phyloP scores from a whole-genome alignment of 2,888 invertebrate species.

The Folsomia candida region DNA sequence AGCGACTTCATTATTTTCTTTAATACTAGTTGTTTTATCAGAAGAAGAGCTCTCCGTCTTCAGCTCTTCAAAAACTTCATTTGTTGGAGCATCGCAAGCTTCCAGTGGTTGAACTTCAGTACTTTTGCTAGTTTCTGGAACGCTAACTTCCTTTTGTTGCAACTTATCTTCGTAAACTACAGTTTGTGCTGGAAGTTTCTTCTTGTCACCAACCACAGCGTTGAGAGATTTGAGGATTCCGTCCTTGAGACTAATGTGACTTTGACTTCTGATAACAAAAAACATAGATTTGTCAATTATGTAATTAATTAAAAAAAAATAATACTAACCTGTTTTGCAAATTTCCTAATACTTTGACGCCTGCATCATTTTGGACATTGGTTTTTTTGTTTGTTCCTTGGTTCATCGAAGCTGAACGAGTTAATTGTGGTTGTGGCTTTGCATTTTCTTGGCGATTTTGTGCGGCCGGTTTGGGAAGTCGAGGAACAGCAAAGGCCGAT shows the following conservation, averaged over 20 bases:
- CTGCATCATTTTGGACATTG: not conserved
- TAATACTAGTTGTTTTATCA: not conserved
- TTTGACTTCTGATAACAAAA: not conserved
- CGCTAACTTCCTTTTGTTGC: not conserved
- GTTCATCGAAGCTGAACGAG: not conserved
- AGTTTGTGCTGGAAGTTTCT: not conserved
- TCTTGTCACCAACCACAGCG: not conserved
- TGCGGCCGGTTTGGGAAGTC: constrained; percentile 19
- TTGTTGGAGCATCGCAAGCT: not conserved
- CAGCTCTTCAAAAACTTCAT: not conserved
- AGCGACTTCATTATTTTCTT: not conserved
- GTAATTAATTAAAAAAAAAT: not conserved
- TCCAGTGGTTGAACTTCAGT: not conserved
- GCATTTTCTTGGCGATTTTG: constrained; percentile 17
- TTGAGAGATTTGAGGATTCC: not conserved
- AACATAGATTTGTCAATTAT: not conserved
- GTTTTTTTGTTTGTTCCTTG: not conserved
- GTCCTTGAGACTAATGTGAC: not conserved
- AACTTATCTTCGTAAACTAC: not conserved
- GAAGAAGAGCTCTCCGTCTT: not conserved
- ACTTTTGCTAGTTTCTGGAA: not conserved
- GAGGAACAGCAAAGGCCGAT: constrained; percentile 29
- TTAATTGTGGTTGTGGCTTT: not conserved
- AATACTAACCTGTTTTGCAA: constrained; percentile 11
- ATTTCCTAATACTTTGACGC: constrained; percentile 18